Evolutionary conservation across 2,888 invertebrate genomes (phyloP).

Genomic region (Anarsia innoxiella): DNA sequence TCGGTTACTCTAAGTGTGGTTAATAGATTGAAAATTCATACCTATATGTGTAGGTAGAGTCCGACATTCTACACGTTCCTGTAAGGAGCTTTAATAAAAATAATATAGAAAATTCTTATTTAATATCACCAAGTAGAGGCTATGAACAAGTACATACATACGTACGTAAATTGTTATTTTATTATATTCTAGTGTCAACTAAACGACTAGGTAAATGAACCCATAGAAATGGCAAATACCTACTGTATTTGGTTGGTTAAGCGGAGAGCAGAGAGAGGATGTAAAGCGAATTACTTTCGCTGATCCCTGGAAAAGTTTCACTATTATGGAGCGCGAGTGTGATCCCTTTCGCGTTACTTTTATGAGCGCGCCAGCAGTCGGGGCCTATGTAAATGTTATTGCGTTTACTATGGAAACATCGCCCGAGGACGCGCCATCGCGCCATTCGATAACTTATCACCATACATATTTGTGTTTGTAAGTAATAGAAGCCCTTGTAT

Average conservation of each 20-base stretch:
- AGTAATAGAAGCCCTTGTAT: no score
- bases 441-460: conserved; percentile 9
- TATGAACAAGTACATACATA: no score
- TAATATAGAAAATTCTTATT: no score
- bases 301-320: conserved; percentile 50
- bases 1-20: background rate
- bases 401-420: conserved; percentile 47
- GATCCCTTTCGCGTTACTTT: conserved; percentile 62
- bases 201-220: no score
- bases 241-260: conserved; percentile 34
- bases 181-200: no score
- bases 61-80: no score
- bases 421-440: conserved; percentile 27
- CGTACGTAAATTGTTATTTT: no score
- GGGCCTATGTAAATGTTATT: conserved; percentile 65
- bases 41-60: no score
- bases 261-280: conserved; percentile 32
- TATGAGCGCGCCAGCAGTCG: conserved; percentile 54
- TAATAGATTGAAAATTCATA: no score
- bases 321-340: conserved; percentile 47
- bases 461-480: background rate
- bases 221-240: no score
- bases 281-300: conserved; percentile 46
- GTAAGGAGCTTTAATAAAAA: no score
- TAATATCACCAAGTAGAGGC: no score